Evolutionary conservation across 1,140 invertebrate genomes (phyloP).

Genomic region (Xylocopa sonorina): DNA sequence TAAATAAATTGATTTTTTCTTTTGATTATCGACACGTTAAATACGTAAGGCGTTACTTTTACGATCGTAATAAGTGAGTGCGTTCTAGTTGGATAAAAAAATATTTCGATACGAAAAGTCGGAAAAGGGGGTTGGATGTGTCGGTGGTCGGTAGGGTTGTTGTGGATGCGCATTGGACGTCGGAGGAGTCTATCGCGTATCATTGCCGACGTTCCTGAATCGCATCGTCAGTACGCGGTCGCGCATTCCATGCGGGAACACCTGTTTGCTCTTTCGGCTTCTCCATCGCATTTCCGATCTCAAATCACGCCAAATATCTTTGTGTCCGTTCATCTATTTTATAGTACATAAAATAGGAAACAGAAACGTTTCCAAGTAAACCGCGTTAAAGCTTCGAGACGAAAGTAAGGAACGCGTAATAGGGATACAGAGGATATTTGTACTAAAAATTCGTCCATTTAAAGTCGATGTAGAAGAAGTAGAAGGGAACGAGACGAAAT

Average conservation of each 20-base stretch:
- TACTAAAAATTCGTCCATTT: not conserved
- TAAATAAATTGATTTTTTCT: not conserved
- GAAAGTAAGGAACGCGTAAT: not conserved
- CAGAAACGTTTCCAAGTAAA: not conserved
- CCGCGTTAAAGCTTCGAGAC: not conserved
- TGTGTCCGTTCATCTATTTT: not conserved
- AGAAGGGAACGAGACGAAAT: not conserved
- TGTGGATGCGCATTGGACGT: conserved; percentile 54
- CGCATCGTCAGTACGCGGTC: conserved; percentile 67
- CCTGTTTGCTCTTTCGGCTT: conserved; percentile 64
- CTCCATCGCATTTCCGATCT: not conserved
- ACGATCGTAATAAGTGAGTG: not conserved
- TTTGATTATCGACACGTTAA: not conserved
- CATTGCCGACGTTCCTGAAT: conserved; percentile 31
- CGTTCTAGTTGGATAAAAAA: too few species aligned
- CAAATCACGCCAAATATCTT: not conserved
- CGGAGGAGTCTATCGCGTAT: conserved; percentile 45
- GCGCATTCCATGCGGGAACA: conserved; percentile 70
- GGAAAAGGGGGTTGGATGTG: conserved; percentile 34
- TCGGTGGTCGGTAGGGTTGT: conserved; percentile 45
- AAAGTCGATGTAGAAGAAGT: not conserved
- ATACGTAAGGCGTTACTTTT: not conserved
- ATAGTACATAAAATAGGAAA: not conserved
- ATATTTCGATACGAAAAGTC: not conserved
- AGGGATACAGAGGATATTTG: not conserved